Percentiles rank a stretch among this genome's conserved stretches.
These are phyloP conservation scores for Rana temporaria DNA, from an alignment of 2,113 vertebrate species.

Conservation along the genomic window DNA sequence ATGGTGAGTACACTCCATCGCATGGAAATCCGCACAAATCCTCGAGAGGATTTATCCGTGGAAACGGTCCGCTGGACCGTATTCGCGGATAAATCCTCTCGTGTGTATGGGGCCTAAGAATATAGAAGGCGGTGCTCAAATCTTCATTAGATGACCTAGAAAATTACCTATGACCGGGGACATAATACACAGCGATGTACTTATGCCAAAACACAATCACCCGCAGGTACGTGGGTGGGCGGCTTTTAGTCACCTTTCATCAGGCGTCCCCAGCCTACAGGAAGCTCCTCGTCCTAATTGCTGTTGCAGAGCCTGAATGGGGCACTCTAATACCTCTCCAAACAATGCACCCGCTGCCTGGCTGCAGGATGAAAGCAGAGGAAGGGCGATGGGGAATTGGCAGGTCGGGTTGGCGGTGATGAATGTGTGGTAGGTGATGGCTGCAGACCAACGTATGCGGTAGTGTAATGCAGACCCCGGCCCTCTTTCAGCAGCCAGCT, in stretches of 20 bases:
- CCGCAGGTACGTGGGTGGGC: slow-evolving; percentile 27
- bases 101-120: too few species aligned
- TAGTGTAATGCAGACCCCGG: neutral
- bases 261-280: neutral
- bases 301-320: slow-evolving; percentile 23
- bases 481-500: neutral
- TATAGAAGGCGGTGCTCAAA: too few species aligned
- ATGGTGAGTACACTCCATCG: too few species aligned
- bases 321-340: slow-evolving; percentile 5
- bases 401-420: neutral
- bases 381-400: slow-evolving; percentile 21
- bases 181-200: neutral
- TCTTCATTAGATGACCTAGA: too few species aligned
- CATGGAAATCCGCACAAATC: too few species aligned
- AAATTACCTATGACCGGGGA: too few species aligned
- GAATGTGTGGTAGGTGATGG: slow-evolving; percentile 2
- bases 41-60: too few species aligned
- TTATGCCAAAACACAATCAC: neutral
- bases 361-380: slow-evolving; percentile 32
- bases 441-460: neutral
- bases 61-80: too few species aligned
- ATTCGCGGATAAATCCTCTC: too few species aligned
- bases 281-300: slow-evolving; percentile 24
- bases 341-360: slow-evolving; percentile 32
- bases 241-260: slow-evolving; percentile 35